A percentile compares a stretch with the other conserved stretches of the same genome.
Conservation (phyloP, 2,113 vertebrate species). For the Nannobrachium achirus region DNA sequence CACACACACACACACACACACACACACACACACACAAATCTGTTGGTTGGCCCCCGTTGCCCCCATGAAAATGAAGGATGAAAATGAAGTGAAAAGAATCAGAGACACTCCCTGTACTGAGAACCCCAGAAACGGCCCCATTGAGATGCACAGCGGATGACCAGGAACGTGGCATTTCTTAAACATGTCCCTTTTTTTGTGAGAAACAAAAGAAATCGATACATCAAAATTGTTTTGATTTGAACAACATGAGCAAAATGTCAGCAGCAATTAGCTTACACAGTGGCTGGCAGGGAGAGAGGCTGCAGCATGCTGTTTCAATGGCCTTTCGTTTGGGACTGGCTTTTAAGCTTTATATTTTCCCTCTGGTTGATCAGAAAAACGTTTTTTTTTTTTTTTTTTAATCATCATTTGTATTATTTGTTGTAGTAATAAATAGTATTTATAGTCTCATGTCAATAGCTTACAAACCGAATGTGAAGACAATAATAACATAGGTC, state of each 20-base stretch:
- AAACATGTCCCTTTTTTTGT: conserved; percentile 46
- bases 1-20: no score
- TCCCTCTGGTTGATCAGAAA: conserved; percentile 33
- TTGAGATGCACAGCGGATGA: conserved; percentile 56
- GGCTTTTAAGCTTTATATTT: conserved; percentile 63
- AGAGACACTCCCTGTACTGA: conserved; percentile 54
- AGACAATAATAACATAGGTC: no score
- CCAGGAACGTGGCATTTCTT: conserved; percentile 72
- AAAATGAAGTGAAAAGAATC: conserved; percentile 3
- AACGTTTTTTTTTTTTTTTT: no score
- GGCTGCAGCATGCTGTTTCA: conserved; percentile 77
- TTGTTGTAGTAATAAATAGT: not conserved
- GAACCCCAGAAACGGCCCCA: conserved; percentile 41
- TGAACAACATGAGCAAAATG: conserved; percentile 76
- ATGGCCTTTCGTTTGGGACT: conserved; percentile 51
- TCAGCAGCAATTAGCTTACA: conserved; percentile 81
- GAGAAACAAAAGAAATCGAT: conserved; percentile 66
- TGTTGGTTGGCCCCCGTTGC: conserved; percentile 13
- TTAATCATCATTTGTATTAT: not conserved
- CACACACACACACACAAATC: no score
- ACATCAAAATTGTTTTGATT: conserved; percentile 69
- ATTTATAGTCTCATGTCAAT: not conserved
- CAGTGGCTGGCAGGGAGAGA: conserved; percentile 61
- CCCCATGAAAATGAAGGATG: not conserved
- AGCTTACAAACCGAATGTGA: no score